These are phyloP conservation scores for Deilephila porcellus DNA, from an alignment of 2,888 invertebrate species.

Conservation along the genomic window DNA sequence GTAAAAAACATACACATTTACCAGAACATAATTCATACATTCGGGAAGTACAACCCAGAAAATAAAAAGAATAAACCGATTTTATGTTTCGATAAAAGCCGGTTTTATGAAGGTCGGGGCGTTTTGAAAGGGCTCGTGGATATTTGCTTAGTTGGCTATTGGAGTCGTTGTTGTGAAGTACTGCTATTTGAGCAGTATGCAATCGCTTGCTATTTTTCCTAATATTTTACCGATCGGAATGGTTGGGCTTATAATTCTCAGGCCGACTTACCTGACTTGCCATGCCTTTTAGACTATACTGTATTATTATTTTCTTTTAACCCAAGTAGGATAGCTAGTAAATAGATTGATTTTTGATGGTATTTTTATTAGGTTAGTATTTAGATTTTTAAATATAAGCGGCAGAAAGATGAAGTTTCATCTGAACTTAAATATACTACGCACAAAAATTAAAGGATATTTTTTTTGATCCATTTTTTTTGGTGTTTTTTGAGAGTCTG, in stretches of 20 bases:
- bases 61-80: conserved; percentile 14
- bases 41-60: conserved; percentile 2
- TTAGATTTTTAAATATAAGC: too few relatives aligned
- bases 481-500: too few relatives aligned
- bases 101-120: conserved; percentile 12
- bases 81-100: conserved; percentile 2
- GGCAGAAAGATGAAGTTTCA: too few relatives aligned
- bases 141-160: conserved; percentile 7
- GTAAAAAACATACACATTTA: neutral
- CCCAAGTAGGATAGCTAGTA: too few relatives aligned
- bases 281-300: too few relatives aligned
- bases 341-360: too few relatives aligned
- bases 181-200: neutral
- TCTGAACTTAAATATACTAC: too few relatives aligned
- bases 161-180: conserved; percentile 7
- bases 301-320: too few relatives aligned
- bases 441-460: too few relatives aligned
- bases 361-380: too few relatives aligned
- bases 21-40: conserved; percentile 9
- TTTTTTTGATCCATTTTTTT: too few relatives aligned
- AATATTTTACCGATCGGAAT: neutral
- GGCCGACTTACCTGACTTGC: too few relatives aligned
- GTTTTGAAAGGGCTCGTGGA: neutral
- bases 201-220: neutral
- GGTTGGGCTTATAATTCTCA: neutral